These are phyloP conservation scores for Cirrhinus molitorella DNA, from an alignment of 2,797 vertebrate species.

Conservation along the genomic window DNA sequence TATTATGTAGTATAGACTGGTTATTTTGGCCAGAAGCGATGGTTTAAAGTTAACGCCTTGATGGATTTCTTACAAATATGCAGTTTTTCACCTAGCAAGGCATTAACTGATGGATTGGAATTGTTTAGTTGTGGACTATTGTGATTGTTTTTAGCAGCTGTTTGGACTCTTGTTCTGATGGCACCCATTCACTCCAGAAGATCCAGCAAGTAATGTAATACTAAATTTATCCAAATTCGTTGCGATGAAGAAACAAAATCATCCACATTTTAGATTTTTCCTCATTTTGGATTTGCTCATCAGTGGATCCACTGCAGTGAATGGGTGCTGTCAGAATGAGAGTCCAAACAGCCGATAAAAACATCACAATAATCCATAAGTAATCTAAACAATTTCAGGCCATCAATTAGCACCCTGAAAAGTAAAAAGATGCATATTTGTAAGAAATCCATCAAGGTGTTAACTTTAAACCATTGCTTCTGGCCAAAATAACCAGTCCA, in stretches of 20 bases:
- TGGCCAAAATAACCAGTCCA: background rate
- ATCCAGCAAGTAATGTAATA: background rate
- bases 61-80: background rate
- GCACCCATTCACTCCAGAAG: background rate
- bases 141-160: background rate
- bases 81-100: background rate
- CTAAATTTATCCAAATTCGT: background rate
- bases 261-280: background rate
- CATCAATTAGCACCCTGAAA: background rate
- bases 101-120: background rate
- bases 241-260: no score
- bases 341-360: background rate
- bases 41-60: background rate
- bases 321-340: background rate
- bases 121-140: background rate
- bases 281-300: no score
- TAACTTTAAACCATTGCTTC: background rate
- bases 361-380: no score
- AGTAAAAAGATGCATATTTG: background rate
- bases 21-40: background rate
- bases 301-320: background rate
- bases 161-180: background rate
- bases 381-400: background rate
- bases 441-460: background rate
- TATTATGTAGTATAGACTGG: no score